Evolutionary conservation across 1,140 invertebrate genomes (phyloP), one percentile per base, ranked within the genome.

Genomic region (Hestina assimilis): DNA sequence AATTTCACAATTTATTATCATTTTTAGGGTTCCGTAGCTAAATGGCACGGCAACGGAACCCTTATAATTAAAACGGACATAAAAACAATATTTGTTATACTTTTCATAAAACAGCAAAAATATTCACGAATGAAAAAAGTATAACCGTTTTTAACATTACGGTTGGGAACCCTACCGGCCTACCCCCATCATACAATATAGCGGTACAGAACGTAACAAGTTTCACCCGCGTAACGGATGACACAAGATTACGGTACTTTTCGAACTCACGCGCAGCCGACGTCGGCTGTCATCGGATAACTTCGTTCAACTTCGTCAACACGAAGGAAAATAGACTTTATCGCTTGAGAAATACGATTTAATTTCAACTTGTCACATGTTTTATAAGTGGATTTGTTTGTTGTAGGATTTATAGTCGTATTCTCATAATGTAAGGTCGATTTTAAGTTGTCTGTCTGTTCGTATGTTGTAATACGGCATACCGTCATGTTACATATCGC

Each of bases 181-280:
- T n/a, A 26, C 19, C 51, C 59, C 50, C 63, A 19, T 47, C 70
- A 66, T 79, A n/a, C n/a, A 79, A 82, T 61, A 72, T 76, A 78
- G 76, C 77, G 75, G 76, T 74, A 20, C 31, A 1, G 50, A 76
- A 29, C 68, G 77, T 80, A 79, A 79, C 69, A 63, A 71, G 72
- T 78, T 79, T 81, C 78, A 74, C 72, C 74, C 71, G 54, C 45
- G 74, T 81, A 81, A 80, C 70, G 78, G 75, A 84, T 84, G 79
- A 84, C 77, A 83, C 79, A 82, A 84, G 78, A 75, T 80, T 82
- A 84, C 79, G 81, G 79, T 82, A 80, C 68, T 12, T 60, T 73
- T 77, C 72, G 69, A 70, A 72, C 72, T 76, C 73, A 67, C 59
- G 72, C 75, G 70, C 70, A 69, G 41, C 8, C 11, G 12, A 20